Evolutionary conservation across 2,888 invertebrate genomes (phyloP).

Genomic region (Chymomyza caudatula): DNA sequence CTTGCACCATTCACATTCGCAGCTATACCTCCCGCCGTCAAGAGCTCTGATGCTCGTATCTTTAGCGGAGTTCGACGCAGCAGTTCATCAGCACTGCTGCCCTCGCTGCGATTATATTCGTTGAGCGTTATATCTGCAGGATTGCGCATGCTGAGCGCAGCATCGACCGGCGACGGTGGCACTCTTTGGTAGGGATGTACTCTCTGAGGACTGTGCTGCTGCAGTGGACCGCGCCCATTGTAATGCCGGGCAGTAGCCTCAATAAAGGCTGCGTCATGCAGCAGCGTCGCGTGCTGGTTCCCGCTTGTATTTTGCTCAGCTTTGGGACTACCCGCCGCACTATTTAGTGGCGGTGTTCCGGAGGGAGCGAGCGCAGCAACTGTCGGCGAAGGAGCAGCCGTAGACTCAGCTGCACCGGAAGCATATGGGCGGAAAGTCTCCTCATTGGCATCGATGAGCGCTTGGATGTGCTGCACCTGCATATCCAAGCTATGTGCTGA

Average conservation of each 20-base stretch:
- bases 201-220: slow-evolving; percentile 52
- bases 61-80: slow-evolving; percentile 74
- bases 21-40: slow-evolving; percentile 40
- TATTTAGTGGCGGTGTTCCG: slow-evolving; percentile 56
- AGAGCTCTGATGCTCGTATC: slow-evolving; percentile 66
- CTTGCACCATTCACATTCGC: slow-evolving; percentile 10
- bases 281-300: slow-evolving; percentile 36
- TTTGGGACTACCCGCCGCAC: slow-evolving; percentile 43
- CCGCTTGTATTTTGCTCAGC: slow-evolving; percentile 36
- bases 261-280: slow-evolving; percentile 34
- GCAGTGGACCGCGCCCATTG: slow-evolving; percentile 42
- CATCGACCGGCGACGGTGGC: slow-evolving; percentile 47
- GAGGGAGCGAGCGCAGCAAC: slow-evolving; percentile 20
- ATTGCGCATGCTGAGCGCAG: slow-evolving; percentile 62
- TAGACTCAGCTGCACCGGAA: slow-evolving; percentile 18
- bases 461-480: slow-evolving; percentile 60
- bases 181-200: slow-evolving; percentile 63
- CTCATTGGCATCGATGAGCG: slow-evolving; percentile 59
- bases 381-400: neutral
- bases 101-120: slow-evolving; percentile 75
- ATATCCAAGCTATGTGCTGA: slow-evolving; percentile 58
- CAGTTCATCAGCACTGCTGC: slow-evolving; percentile 68
- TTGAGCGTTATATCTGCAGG: slow-evolving; percentile 77
- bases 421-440: slow-evolving; percentile 54
- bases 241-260: slow-evolving; percentile 47